Evolutionary conservation across 2,797 vertebrate species (phyloP), one percentile per base, ranked within the genome.

Genomic region (Microctenopoma steveboyesi): DNA sequence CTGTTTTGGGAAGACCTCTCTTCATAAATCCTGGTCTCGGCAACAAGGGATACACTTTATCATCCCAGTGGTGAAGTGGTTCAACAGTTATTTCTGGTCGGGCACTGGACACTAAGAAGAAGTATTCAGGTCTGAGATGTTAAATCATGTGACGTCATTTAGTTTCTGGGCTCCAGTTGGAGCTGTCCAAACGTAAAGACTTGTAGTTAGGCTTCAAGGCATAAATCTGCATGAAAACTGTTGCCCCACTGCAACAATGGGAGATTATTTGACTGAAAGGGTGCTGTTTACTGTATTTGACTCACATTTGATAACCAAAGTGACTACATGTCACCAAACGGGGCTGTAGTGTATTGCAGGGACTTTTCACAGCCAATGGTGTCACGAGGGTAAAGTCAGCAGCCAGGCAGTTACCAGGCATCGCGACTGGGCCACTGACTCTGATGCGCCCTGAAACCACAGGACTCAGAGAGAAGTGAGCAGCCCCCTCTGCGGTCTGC

Each of bases 401-500:
- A 73, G 72, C 66, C 79, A 82, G 72, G 70, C 81, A 58, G 77
- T 28, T 65, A 78, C 18, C 65, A 79, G 71, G 79, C 81, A 78
- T 74, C 77, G 57, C 45, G 35, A 61, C 57, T 15, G 39, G 81
- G 76, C 55, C 18, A 58, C 74, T 53, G 71, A 72, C 74, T 56
- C 78, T 84, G 90, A 91, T 91, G 89, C 75, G 70, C 73, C 79
- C 86, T 42, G 43, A 86, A 89, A 92, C 89, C 88, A 1, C 90
- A 89, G 61, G 58, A 64, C 74, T 84, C 59, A 56, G 84, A 84
- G 75, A 86, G 84, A 79, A 76, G 75, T 72, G 77, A 73, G 82
- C 86, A 79, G 80, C 82, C 79, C 82, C 78, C 77, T 86, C 83
- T 93, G 91, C 48, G 89, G 92, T 91, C 87, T 89, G 82, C 90